Evolutionary conservation across 2,888 invertebrate species (phyloP).

Genomic region (Eristalinus aeneus): DNA sequence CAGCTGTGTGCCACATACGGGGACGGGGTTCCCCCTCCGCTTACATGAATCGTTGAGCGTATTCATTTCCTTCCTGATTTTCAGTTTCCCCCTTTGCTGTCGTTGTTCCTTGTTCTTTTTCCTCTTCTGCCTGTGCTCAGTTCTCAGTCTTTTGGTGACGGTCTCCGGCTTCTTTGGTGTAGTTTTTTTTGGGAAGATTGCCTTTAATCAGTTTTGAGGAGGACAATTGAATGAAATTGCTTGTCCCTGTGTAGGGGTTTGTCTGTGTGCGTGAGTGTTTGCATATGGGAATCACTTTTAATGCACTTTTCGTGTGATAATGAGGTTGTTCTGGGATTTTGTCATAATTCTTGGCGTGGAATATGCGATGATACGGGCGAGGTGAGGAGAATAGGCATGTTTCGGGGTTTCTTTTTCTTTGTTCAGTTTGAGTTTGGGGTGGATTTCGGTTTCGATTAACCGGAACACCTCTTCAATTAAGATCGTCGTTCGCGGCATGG

Average conservation of each 20-base stretch:
- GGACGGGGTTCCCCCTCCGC: conserved; percentile 35
- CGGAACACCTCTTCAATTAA: too few relatives aligned
- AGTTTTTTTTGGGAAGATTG: background rate
- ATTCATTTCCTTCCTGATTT: conserved; percentile 57
- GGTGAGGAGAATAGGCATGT: background rate
- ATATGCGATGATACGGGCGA: background rate
- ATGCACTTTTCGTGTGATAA: background rate
- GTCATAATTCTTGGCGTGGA: background rate
- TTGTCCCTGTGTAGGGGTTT: too few relatives aligned
- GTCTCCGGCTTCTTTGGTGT: background rate
- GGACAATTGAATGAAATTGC: background rate
- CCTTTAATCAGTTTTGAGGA: background rate
- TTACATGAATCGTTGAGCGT: conserved; percentile 33
- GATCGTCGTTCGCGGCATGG: too few relatives aligned
- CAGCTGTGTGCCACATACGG: conserved; percentile 1
- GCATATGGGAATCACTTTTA: background rate
- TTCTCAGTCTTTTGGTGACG: too few relatives aligned
- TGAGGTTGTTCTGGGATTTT: background rate
- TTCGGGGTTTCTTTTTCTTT: background rate
- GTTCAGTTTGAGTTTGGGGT: too few relatives aligned
- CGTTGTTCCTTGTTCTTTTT: background rate
- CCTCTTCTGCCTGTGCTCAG: background rate
- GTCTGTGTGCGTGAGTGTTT: background rate
- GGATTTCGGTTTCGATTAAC: too few relatives aligned
- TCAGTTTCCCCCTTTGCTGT: conserved; percentile 3